Evolutionary conservation across 2,797 vertebrate genomes (phyloP).

Genomic region (Caiman crocodilus): DNA sequence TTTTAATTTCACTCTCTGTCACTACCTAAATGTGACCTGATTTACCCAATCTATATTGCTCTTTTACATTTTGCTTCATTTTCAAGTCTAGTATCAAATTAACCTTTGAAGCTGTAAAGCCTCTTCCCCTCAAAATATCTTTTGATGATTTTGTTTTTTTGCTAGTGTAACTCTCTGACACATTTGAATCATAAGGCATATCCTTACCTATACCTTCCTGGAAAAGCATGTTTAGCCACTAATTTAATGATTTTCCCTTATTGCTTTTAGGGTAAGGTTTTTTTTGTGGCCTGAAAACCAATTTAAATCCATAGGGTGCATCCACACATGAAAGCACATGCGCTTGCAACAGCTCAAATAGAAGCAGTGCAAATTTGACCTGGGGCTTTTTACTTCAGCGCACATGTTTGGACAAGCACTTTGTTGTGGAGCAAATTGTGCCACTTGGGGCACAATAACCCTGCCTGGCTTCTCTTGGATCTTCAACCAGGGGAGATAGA

Average conservation of each 20-base stretch:
- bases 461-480: no score
- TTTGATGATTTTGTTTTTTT: conserved; percentile 15
- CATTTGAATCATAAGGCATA: neutral
- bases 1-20: neutral
- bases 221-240: neutral
- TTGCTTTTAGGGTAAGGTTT: neutral
- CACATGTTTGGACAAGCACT: no score
- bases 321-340: no score
- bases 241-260: neutral
- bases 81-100: neutral
- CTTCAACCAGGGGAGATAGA: no score
- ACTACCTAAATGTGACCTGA: neutral
- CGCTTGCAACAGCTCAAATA: no score
- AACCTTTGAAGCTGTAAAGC: conserved; percentile 2
- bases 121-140: neutral
- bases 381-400: no score
- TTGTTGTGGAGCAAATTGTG: no score
- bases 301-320: neutral
- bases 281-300: neutral
- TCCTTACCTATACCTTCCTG: neutral
- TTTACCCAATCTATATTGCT: no score
- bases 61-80: no score
- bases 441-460: no score
- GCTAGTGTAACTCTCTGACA: neutral
- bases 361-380: no score